A percentile compares a stretch with the other conserved stretches of the same genome.
phyloP scores from a whole-genome alignment of 1,140 invertebrate species.

The Akabosia matsudoensis region DNA sequence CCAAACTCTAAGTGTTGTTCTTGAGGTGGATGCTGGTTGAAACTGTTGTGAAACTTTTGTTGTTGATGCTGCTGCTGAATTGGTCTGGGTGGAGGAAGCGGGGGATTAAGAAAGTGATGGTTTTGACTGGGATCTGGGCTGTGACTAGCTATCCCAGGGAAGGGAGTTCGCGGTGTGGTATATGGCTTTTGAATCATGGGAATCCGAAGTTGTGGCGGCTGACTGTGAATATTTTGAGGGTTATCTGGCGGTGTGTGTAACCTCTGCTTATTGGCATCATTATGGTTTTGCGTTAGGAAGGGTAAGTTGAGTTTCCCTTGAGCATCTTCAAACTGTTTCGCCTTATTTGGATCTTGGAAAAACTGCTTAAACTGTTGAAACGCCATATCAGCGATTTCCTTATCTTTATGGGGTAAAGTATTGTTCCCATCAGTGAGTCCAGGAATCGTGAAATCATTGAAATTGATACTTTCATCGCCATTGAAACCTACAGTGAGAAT shows the following conservation, averaged over 20 bases:
- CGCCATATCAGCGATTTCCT: constrained; percentile 20
- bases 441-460: constrained; percentile 30
- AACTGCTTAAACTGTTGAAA: constrained; percentile 23
- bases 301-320: background rate
- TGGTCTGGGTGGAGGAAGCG: background rate
- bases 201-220: background rate
- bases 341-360: constrained; percentile 20
- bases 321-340: background rate
- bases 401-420: constrained; percentile 2
- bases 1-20: constrained; percentile 43
- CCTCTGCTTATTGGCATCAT: background rate
- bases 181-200: constrained; percentile 12
- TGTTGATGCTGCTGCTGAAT: background rate
- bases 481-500: constrained; percentile 33
- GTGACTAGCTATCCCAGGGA: background rate
- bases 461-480: constrained; percentile 28
- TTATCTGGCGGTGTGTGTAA: background rate
- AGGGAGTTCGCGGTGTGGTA: background rate
- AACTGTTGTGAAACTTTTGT: background rate
- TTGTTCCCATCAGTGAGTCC: constrained; percentile 6
- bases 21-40: constrained; percentile 58
- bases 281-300: background rate
- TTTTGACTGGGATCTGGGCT: background rate
- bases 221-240: background rate
- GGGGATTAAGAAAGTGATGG: background rate